Percentiles rank a stretch among this genome's conserved stretches.
phyloP scores from a whole-genome alignment of 2,113 vertebrate species.

The Laticauda laticaudata region DNA sequence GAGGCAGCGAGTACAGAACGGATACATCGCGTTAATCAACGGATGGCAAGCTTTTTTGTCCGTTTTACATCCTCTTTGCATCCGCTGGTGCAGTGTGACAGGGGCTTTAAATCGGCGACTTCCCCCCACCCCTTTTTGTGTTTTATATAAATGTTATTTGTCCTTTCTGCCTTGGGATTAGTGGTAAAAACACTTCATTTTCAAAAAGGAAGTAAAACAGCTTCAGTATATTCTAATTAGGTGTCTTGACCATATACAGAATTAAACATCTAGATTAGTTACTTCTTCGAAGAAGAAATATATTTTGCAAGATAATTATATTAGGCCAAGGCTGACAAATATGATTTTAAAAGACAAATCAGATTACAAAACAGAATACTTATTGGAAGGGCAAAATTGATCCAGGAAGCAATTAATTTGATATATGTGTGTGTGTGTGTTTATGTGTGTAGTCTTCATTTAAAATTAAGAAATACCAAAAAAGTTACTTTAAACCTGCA shows the following conservation, averaged over 20 bases:
- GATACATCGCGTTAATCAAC: no score
- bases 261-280: neutral
- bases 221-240: neutral
- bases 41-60: no score
- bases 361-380: neutral
- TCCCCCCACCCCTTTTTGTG: no score
- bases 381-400: neutral
- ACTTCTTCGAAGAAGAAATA: neutral
- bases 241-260: rapidly evolving
- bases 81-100: no score
- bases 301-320: neutral
- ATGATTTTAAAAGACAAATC: neutral
- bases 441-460: neutral
- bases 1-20: no score
- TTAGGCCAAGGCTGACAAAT: neutral
- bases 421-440: neutral
- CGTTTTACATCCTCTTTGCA: no score
- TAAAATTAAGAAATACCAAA: neutral
- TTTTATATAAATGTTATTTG: neutral
- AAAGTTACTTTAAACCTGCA: neutral
- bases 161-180: neutral
- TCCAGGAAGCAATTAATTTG: neutral
- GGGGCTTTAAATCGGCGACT: no score
- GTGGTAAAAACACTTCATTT: neutral
- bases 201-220: neutral